These are phyloP conservation scores for Mythimna impura DNA, from an alignment of 2,888 invertebrate genomes.

Conservation along the genomic window DNA sequence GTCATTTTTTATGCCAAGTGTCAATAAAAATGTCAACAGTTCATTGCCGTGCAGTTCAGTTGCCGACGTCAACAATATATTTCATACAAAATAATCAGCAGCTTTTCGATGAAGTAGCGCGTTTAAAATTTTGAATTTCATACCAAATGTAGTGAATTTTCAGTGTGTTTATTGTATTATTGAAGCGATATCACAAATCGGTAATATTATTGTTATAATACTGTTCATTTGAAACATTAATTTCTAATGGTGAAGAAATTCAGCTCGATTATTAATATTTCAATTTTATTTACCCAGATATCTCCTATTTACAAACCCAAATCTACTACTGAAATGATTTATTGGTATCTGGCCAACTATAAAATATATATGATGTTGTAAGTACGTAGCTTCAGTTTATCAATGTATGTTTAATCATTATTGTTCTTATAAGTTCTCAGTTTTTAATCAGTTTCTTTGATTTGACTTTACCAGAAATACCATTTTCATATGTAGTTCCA, in stretches of 20 bases:
- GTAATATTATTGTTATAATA: slow-evolving; percentile 21
- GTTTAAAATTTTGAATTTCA: slow-evolving; percentile 2
- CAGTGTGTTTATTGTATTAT: slow-evolving; percentile 24
- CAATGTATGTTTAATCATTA: slow-evolving; percentile 7
- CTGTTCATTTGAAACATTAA: background rate
- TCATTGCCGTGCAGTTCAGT: slow-evolving; percentile 42
- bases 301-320: slow-evolving; percentile 27
- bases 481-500: slow-evolving; percentile 24
- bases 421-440: slow-evolving; percentile 11
- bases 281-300: slow-evolving; percentile 44
- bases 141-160: slow-evolving; percentile 16
- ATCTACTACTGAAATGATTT: slow-evolving; percentile 31
- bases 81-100: slow-evolving; percentile 17
- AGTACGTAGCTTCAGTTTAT: slow-evolving; percentile 39
- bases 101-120: slow-evolving; percentile 1
- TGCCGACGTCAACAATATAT: slow-evolving; percentile 60
- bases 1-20: background rate
- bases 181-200: slow-evolving; percentile 18
- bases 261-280: slow-evolving; percentile 28
- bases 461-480: slow-evolving; percentile 12
- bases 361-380: slow-evolving; percentile 40
- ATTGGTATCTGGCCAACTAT: slow-evolving; percentile 29
- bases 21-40: slow-evolving; percentile 53
- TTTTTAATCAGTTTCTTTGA: slow-evolving; percentile 14
- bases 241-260: background rate